Evolutionary conservation across 2,797 vertebrate species (phyloP).

Genomic region (Scolopax rusticola): DNA sequence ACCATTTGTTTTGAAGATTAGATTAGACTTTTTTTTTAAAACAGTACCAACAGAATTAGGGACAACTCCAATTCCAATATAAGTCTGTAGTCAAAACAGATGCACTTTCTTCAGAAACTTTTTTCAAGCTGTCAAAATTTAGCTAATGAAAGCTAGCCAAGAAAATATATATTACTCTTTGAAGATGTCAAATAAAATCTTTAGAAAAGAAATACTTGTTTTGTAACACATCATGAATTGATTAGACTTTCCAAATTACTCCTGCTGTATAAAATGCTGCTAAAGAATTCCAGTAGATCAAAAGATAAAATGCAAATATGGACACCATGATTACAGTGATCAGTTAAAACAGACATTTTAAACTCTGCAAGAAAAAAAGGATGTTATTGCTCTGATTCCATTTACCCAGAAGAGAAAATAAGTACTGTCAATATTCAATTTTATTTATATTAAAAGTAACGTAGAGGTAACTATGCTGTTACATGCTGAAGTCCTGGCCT

Average conservation of each 20-base stretch:
- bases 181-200: neutral
- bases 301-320: neutral
- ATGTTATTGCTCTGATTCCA: neutral
- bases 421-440: neutral
- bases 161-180: neutral
- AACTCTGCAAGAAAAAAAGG: neutral
- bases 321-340: neutral
- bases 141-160: neutral
- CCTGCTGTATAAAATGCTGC: neutral
- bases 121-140: neutral
- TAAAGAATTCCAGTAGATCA: slow-evolving; percentile 4
- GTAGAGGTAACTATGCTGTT: neutral
- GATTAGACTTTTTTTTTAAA: neutral
- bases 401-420: neutral
- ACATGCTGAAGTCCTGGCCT: neutral
- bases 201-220: neutral
- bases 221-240: neutral
- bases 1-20: neutral
- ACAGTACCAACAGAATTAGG: neutral
- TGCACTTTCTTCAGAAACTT: neutral
- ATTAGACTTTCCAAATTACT: neutral
- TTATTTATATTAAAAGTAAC: neutral
- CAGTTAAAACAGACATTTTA: neutral
- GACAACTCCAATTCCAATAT: neutral
- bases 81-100: neutral